Conservation (phyloP, 2,113 vertebrate species). For the Agapornis roseicollis region DNA sequence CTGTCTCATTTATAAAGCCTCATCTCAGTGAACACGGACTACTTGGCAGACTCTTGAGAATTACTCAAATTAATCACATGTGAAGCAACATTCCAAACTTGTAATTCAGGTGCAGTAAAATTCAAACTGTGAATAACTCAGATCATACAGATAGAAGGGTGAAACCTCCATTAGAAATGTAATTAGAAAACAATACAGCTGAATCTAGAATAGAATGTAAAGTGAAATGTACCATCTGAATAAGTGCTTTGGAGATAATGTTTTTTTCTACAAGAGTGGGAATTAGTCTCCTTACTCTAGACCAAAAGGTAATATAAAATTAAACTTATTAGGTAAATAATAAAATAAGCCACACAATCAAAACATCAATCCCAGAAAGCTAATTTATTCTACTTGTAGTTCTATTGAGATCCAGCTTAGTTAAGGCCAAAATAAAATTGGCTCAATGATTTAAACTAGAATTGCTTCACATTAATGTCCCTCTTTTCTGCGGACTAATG, state of each 20-base stretch:
- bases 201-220: constrained; percentile 37
- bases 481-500: not conserved
- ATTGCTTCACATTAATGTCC: not conserved
- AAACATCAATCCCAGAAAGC: not conserved
- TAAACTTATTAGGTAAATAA: not conserved
- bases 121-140: constrained; percentile 49
- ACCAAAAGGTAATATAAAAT: not conserved
- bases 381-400: not conserved
- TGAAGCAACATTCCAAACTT: constrained; percentile 57
- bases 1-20: constrained; percentile 54
- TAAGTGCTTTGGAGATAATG: constrained; percentile 12
- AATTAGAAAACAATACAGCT: constrained; percentile 49
- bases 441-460: not conserved
- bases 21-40: constrained; percentile 22
- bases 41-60: constrained; percentile 55
- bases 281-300: not conserved
- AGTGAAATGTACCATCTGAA: constrained; percentile 33
- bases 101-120: constrained; percentile 62
- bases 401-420: not conserved
- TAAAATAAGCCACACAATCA: constrained; percentile 17
- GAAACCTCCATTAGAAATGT: constrained; percentile 24
- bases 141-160: not conserved
- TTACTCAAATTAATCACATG: constrained; percentile 68
- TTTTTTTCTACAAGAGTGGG: not conserved
- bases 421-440: not conserved